Percentiles rank a stretch among this genome's conserved stretches.
phyloP scores from a whole-genome alignment of 23 tunicate genomes.

The Clavelina lepadiformis region DNA sequence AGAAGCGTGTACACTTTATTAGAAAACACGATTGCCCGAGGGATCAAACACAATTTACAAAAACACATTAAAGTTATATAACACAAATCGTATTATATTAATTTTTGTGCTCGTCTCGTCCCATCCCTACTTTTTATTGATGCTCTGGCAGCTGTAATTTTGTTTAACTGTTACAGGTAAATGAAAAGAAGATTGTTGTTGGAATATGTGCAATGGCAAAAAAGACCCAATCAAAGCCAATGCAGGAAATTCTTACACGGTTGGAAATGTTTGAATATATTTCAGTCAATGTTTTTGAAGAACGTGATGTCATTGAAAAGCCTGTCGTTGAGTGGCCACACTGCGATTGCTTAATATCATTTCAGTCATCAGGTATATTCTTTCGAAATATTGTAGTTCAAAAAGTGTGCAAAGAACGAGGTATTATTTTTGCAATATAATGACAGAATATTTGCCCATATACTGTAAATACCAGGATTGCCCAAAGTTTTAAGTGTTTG shows the following conservation, averaged over 20 bases:
- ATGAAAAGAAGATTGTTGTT: slow-evolving; percentile 54
- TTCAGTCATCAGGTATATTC: slow-evolving; percentile 75
- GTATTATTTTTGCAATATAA: background rate
- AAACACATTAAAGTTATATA: no score
- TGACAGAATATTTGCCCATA: background rate
- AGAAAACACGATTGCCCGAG: no score
- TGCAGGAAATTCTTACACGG: slow-evolving; percentile 85
- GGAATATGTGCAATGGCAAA: slow-evolving; percentile 99
- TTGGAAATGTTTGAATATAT: slow-evolving; percentile 79
- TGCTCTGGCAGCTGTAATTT: no score
- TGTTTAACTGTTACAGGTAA: slow-evolving; percentile 5
- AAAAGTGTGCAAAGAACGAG: background rate
- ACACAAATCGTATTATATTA: no score
- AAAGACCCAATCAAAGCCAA: slow-evolving; percentile 89
- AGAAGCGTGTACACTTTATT: no score
- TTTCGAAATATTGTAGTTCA: background rate
- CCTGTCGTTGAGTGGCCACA: slow-evolving; percentile 93
- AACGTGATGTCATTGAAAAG: slow-evolving; percentile 43
- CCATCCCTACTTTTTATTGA: no score
- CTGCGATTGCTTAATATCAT: slow-evolving; percentile 92
- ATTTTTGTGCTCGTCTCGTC: no score
- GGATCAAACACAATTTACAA: no score
- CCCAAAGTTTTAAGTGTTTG: background rate
- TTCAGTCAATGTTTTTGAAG: slow-evolving; percentile 60
- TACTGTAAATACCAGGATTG: background rate